These are phyloP conservation scores for Ciconia nigra DNA, from an alignment of 2,797 vertebrate species.

Conservation along the genomic window DNA sequence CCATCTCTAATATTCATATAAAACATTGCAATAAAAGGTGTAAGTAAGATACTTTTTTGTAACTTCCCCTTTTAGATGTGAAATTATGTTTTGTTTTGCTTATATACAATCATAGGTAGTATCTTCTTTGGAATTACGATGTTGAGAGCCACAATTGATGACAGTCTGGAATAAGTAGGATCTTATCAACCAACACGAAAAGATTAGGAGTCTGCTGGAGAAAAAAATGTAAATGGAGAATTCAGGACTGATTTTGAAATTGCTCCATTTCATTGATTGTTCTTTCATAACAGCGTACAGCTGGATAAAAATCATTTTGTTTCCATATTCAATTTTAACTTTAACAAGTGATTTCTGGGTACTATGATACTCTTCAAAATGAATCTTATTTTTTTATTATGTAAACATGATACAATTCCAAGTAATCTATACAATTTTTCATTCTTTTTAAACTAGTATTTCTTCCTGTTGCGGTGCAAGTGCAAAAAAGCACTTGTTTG, in stretches of 20 bases:
- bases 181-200: background rate
- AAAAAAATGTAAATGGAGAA: constrained; percentile 14
- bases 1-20: background rate
- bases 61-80: background rate
- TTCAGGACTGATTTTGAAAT: constrained; percentile 52
- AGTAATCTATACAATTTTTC: background rate
- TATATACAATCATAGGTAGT: background rate
- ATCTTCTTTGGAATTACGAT: background rate
- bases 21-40: background rate
- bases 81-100: background rate
- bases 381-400: background rate
- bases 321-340: constrained; percentile 25
- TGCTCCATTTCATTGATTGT: constrained; percentile 29
- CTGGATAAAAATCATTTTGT: constrained; percentile 11
- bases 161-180: background rate
- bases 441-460: background rate
- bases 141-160: background rate
- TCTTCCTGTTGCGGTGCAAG: background rate
- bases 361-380: background rate
- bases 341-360: constrained; percentile 29
- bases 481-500: background rate
- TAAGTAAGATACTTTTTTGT: background rate
- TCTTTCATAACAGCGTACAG: constrained; percentile 7
- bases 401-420: background rate
- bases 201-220: background rate